phyloP scores from a whole-genome alignment of 2,797 vertebrate genomes.

The Erethizon dorsatum region DNA sequence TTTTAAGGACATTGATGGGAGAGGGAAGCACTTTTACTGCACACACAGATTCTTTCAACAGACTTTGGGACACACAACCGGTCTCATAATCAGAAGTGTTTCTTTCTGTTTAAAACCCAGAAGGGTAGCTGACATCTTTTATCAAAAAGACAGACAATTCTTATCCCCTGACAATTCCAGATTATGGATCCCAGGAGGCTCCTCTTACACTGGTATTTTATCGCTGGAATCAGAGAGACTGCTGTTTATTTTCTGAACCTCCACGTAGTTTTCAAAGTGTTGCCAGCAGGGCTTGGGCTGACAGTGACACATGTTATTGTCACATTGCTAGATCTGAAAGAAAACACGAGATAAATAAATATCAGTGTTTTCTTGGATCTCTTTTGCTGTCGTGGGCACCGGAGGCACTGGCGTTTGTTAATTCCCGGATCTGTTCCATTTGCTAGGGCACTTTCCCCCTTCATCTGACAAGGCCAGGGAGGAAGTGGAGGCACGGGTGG shows the following conservation, averaged over 20 bases:
- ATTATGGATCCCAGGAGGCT: conserved; percentile 95
- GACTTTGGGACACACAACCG: conserved; percentile 87
- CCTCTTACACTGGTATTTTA: conserved; percentile 89
- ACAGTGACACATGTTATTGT: conserved; percentile 95
- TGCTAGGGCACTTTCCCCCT: conserved; percentile 76
- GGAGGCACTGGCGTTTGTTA: conserved; percentile 82
- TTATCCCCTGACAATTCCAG: conserved; percentile 91
- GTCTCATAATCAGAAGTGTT: conserved; percentile 94
- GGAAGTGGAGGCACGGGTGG: background rate
- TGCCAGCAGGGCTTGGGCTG: conserved; percentile 93
- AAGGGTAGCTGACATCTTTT: conserved; percentile 93
- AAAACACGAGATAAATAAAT: conserved; percentile 90
- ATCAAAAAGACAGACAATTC: conserved; percentile 94
- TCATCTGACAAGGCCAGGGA: conserved; percentile 63
- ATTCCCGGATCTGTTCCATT: conserved; percentile 78
- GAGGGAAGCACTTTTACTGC: conserved; percentile 61
- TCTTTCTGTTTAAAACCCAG: conserved; percentile 90
- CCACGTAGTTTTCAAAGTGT: conserved; percentile 92
- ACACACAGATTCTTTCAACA: conserved; percentile 90
- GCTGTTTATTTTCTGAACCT: conserved; percentile 90
- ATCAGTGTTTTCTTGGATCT: conserved; percentile 88
- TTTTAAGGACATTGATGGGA: conserved; percentile 79
- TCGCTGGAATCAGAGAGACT: conserved; percentile 88
- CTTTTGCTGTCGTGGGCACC: conserved; percentile 83
- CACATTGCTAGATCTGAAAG: conserved; percentile 93